Conservation (phyloP, 2,113 vertebrate species). For the Oreochromis spilurus region DNA sequence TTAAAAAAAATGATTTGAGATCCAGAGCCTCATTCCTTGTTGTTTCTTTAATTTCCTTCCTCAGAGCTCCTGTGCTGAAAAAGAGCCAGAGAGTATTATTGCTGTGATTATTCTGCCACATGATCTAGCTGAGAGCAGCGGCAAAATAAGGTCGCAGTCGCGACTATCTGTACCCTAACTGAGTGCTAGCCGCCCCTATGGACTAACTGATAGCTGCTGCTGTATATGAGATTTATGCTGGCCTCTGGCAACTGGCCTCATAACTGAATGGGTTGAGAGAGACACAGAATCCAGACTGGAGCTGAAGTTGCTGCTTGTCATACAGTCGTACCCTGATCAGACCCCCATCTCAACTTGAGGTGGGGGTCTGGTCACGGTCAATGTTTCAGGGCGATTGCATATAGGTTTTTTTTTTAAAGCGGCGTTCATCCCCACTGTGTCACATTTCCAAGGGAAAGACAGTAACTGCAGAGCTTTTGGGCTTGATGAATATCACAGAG, state of each 20-base stretch:
- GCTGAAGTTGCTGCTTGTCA: constrained; percentile 29
- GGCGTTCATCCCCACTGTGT: not conserved
- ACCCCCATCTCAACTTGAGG: not conserved
- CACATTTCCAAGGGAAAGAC: not conserved
- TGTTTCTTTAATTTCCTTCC: constrained; percentile 35
- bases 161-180: constrained; percentile 10
- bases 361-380: not conserved
- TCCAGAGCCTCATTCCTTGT: not conserved
- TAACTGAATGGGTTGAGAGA: constrained; percentile 21
- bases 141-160: constrained; percentile 9
- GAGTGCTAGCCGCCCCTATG: not conserved
- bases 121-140: not conserved
- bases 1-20: not conserved
- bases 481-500: not conserved
- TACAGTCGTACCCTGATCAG: not conserved
- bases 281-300: not conserved
- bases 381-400: constrained; percentile 13
- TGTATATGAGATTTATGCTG: constrained; percentile 30
- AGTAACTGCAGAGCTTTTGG: not conserved
- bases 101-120: constrained; percentile 36
- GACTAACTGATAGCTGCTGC: constrained; percentile 25
- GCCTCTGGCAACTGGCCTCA: constrained; percentile 40
- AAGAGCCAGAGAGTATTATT: constrained; percentile 12
- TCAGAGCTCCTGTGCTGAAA: constrained; percentile 27
- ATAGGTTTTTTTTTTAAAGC: constrained; percentile 26